Evolutionary conservation across 2,797 vertebrate genomes (phyloP), one percentile per base, ranked within the genome.

Genomic region (Eulemur albifrons): DNA sequence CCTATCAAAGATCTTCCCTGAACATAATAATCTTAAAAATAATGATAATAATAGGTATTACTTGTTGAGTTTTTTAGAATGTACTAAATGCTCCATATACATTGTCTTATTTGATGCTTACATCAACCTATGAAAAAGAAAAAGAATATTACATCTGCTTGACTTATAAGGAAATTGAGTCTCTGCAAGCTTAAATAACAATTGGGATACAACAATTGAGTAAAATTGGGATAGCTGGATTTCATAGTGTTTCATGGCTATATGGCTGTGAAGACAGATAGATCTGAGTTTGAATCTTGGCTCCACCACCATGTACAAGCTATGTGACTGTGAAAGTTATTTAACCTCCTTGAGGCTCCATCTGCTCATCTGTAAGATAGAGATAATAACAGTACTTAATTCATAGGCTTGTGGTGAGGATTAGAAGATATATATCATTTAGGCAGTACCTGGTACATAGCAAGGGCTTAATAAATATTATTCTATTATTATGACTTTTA

Each of bases 391-490:
- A 48, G 21, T 54, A 69, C 13, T 50, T 84, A 76, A 77, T 67
- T 72, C 4, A 35, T 75, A 95, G 72, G 32, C 12, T 86, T 93
- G 32, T 83, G 48, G 15, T 75, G 79, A 87, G 45, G 8, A 57
- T 80, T 83, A 87, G 90, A 92, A 57, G 10, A 45, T 5, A 10
- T 40, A 10, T 76, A 70, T 93, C 32, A 45, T 35, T 54, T 35
- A 63, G 1, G 10, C 9, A 88, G 32, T 83, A 81, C 23, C 72
- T 92, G 27, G 38, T 50, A 57, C 21, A 80, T 63, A 87, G 25
- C 23, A 93, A 84, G 38, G 87, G 12, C 79, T 95, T 75, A 86
- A 45, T 75, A 91, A 45, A 72, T 89, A n/a, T 93, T 88, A 76
- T 52, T 81, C 30, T 73, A 32, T 80, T 83, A 40, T 92, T 76